Conservation (phyloP, 2,888 invertebrate species). For the Alviniconcha strummeri region DNA sequence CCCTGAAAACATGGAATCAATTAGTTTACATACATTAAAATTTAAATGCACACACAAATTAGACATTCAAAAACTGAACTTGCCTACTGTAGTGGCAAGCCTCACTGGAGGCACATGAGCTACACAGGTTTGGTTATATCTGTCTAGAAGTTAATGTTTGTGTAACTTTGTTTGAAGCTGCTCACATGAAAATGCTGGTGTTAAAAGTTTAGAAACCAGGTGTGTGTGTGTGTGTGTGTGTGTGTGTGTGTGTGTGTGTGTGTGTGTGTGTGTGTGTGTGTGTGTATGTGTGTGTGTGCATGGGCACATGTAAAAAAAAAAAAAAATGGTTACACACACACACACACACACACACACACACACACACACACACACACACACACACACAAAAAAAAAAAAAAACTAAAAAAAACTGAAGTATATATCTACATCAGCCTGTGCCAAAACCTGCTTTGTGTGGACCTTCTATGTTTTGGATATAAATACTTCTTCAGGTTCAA, state of each 20-base stretch:
- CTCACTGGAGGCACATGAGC: neutral
- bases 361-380: neutral
- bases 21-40: neutral
- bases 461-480: no score
- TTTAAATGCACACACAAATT: neutral
- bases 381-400: no score
- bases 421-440: no score
- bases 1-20: constrained; percentile 75
- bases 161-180: neutral
- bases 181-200: neutral
- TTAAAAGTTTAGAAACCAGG: neutral
- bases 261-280: neutral
- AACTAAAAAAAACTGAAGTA: no score
- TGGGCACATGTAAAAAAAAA: neutral
- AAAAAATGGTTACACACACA: neutral
- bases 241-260: no score
- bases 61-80: no score
- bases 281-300: constrained; percentile 13
- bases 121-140: neutral
- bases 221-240: no score
- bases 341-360: neutral
- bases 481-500: no score
- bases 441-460: no score
- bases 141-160: no score
- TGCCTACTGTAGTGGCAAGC: no score